Percentiles rank a stretch among this genome's conserved stretches.
Evolutionary conservation across 2,888 invertebrate species (phyloP).

Genomic region (Tipula lateralis): DNA sequence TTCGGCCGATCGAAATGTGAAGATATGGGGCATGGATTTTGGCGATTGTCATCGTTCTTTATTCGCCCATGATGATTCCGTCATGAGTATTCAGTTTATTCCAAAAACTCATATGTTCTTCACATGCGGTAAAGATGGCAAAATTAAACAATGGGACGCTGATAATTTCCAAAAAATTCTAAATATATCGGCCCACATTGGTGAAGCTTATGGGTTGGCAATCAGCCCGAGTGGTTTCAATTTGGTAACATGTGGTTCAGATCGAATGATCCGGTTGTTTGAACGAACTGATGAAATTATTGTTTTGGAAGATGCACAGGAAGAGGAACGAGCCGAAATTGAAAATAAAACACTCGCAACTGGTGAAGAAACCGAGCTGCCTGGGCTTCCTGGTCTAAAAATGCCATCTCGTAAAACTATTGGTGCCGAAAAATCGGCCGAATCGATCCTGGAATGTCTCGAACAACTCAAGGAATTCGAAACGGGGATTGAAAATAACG

Average conservation of each 20-base stretch:
- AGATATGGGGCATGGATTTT: constrained; percentile 98
- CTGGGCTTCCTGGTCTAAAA: constrained; percentile 68
- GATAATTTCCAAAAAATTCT: constrained; percentile 86
- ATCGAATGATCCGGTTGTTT: constrained; percentile 80
- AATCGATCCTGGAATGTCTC: constrained; percentile 86
- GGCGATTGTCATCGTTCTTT: constrained; percentile 96
- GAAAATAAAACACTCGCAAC: constrained; percentile 64
- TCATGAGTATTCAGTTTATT: constrained; percentile 84
- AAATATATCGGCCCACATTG: constrained; percentile 81
- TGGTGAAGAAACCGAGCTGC: constrained; percentile 64
- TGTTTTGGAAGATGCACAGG: constrained; percentile 87
- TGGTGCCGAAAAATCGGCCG: constrained; percentile 59
- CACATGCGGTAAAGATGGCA: constrained; percentile 88
- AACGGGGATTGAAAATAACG: constrained; percentile 40
- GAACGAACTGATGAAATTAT: constrained; percentile 82
- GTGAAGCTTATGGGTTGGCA: constrained; percentile 68
- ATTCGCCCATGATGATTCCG: constrained; percentile 94
- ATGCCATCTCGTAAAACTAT: constrained; percentile 75
- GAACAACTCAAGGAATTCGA: constrained; percentile 65
- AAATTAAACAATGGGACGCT: constrained; percentile 95
- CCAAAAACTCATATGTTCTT: constrained; percentile 91
- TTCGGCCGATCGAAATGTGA: constrained; percentile 91
- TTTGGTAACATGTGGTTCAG: constrained; percentile 76
- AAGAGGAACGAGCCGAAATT: constrained; percentile 74
- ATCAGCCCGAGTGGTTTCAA: constrained; percentile 78